phyloP scores from a whole-genome alignment of 2,888 invertebrate species.

The Chaitophorus viminalis region DNA sequence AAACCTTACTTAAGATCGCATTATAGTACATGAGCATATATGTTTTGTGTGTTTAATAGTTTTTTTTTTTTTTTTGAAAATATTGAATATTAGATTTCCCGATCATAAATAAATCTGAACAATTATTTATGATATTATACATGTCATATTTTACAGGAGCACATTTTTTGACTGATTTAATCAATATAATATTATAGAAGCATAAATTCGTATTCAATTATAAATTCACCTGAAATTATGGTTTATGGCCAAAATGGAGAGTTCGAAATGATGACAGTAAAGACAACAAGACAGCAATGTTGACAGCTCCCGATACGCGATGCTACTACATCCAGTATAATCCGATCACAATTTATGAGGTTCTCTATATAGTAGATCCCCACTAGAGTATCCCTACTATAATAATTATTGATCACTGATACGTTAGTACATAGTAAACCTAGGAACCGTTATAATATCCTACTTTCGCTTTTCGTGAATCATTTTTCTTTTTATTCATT shows the following conservation, averaged over 20 bases:
- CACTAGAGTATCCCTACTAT: conserved; percentile 52
- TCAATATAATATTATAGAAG: background rate
- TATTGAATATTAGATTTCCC: background rate
- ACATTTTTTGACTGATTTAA: background rate
- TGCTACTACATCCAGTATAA: conserved; percentile 42
- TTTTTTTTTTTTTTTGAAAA: background rate
- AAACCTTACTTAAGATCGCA: too few relatives aligned
- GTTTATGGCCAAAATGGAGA: background rate
- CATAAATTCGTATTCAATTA: conserved; percentile 1
- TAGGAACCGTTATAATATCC: conserved; percentile 45
- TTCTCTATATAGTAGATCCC: conserved; percentile 32
- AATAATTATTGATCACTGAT: conserved; percentile 34
- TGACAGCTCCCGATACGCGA: conserved; percentile 32
- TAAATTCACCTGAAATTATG: conserved; percentile 32
- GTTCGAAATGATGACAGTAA: conserved; percentile 14
- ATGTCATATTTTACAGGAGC: too few relatives aligned
- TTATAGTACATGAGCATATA: too few relatives aligned
- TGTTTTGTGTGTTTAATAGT: background rate
- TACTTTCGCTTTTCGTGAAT: conserved; percentile 47
- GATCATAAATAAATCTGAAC: background rate
- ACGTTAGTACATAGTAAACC: background rate
- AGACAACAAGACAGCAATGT: background rate
- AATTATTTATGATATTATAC: too few relatives aligned
- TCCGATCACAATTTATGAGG: conserved; percentile 44
- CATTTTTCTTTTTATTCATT: conserved; percentile 16